A percentile compares a stretch with the other conserved stretches of the same genome.
These are phyloP conservation scores for Theretra japonica DNA, from an alignment of 2,888 invertebrate species.

Conservation along the genomic window DNA sequence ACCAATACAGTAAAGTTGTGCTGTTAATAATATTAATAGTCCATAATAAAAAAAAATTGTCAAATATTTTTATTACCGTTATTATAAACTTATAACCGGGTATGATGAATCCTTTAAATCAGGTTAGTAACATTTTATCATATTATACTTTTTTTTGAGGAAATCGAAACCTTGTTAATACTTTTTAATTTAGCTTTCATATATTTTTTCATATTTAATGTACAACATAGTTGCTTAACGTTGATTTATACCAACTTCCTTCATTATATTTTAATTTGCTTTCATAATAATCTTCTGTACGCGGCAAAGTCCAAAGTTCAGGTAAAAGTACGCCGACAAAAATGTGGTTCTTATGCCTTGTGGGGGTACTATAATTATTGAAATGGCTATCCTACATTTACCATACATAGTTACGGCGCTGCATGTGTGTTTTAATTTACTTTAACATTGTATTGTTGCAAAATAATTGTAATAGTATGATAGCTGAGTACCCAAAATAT, in stretches of 20 bases:
- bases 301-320: slow-evolving; percentile 44
- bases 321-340: slow-evolving; percentile 11
- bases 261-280: background rate
- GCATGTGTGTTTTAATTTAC: too few relatives aligned
- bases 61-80: background rate
- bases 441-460: too few relatives aligned
- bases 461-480: too few relatives aligned
- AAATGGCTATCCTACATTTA: background rate
- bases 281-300: slow-evolving; percentile 1
- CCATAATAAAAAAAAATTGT: background rate
- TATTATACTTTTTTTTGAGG: slow-evolving; percentile 3
- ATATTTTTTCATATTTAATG: background rate
- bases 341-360: background rate
- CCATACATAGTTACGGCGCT: too few relatives aligned
- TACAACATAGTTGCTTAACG: background rate
- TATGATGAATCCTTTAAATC: slow-evolving; percentile 65
- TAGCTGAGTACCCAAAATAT: too few relatives aligned
- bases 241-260: too few relatives aligned
- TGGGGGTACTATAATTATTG: background rate
- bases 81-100: background rate
- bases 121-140: slow-evolving; percentile 54
- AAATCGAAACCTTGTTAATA: background rate
- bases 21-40: background rate
- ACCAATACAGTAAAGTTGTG: background rate
- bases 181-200: background rate